phyloP scores from a whole-genome alignment of 2,797 vertebrate genomes.

The Lepus oiostolus region DNA sequence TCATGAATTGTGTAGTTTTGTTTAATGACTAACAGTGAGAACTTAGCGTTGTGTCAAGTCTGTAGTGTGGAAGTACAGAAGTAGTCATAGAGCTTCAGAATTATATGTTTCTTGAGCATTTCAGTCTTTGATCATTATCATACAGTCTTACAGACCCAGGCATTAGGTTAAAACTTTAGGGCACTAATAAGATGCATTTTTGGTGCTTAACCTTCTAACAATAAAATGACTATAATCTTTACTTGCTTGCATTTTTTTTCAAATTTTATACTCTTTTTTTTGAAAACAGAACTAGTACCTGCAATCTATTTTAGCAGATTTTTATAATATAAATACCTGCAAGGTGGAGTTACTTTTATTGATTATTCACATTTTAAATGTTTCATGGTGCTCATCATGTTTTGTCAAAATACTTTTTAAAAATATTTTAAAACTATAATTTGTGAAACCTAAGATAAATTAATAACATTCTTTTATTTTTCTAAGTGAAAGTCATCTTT shows the following conservation, averaged over 20 bases:
- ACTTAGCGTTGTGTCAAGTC: background rate
- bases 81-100: background rate
- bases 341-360: background rate
- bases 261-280: background rate
- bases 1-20: background rate
- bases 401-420: background rate
- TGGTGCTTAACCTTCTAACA: background rate
- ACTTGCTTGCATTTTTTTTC: slow-evolving; percentile 1
- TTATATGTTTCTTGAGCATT: background rate
- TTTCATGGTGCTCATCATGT: background rate
- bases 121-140: background rate
- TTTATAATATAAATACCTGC: background rate
- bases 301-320: background rate
- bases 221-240: background rate
- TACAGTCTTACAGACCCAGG: background rate
- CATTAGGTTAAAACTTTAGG: background rate
- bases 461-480: background rate
- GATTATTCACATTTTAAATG: slow-evolving; percentile 17
- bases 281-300: background rate
- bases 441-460: background rate
- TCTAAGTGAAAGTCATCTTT: background rate
- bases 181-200: background rate
- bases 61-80: background rate
- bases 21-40: background rate
- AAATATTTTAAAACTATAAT: slow-evolving; percentile 13